phyloP scores from a whole-genome alignment of 1,140 invertebrate species.

The Heliothis virescens region DNA sequence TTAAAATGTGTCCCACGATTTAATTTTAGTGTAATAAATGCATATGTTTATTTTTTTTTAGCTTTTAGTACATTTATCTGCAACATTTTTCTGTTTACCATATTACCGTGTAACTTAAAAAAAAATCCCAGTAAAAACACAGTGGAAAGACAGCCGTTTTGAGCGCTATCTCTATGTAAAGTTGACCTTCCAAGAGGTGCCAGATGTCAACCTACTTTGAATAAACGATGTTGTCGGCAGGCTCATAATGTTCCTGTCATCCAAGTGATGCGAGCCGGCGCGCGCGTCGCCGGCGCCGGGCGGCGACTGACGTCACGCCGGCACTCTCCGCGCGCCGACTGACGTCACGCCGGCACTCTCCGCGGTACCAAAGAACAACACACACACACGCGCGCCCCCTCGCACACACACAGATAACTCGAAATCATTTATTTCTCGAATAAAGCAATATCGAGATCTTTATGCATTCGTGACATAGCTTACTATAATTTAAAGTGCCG shows the following conservation, averaged over 20 bases:
- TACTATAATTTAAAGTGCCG: not conserved
- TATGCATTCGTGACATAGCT: not conserved
- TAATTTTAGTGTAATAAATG: no score
- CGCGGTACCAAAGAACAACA: conserved; percentile 41
- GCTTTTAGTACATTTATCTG: no score
- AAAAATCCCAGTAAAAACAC: no score
- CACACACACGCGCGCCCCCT: conserved; percentile 9
- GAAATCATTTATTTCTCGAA: no score
- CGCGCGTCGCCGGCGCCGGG: not conserved
- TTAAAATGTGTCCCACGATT: no score
- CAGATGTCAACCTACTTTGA: no score
- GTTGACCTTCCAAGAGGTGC: no score
- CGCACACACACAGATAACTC: not conserved
- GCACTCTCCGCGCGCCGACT: conserved; percentile 26
- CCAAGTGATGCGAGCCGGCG: conserved; percentile 64
- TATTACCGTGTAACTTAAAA: no score
- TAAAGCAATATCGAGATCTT: not conserved
- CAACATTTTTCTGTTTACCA: no score
- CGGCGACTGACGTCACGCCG: conserved; percentile 5
- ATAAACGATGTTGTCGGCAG: conserved; percentile 51
- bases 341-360: conserved; percentile 6
- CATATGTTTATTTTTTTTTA: no score
- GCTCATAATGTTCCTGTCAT: conserved; percentile 74
- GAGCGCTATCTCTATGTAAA: no score
- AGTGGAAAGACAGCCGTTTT: no score